Evolutionary conservation across 2,888 invertebrate genomes (phyloP).

Genomic region (Smittia sp.): DNA sequence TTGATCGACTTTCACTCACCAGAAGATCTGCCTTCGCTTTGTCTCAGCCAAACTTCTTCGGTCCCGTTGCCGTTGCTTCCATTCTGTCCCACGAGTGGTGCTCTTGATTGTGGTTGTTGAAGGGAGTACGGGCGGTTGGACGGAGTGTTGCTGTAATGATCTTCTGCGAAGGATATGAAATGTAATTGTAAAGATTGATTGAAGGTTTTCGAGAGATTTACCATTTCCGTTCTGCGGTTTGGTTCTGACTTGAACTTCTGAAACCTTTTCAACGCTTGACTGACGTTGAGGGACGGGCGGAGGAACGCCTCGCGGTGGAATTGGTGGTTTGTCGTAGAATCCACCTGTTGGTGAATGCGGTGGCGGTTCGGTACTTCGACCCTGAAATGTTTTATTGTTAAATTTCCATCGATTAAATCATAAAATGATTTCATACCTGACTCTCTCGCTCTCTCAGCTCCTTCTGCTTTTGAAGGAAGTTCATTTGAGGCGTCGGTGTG

Average conservation of each 20-base stretch:
- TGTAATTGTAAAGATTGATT: not conserved
- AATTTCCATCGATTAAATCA: not conserved
- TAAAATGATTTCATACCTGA: slow-evolving; percentile 45
- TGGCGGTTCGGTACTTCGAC: slow-evolving; percentile 41
- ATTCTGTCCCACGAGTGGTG: slow-evolving; percentile 47
- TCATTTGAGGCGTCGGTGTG: slow-evolving; percentile 56
- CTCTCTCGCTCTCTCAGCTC: slow-evolving; percentile 52
- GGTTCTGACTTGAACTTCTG: slow-evolving; percentile 48
- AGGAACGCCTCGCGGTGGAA: slow-evolving; percentile 60
- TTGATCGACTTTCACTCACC: slow-evolving; percentile 46
- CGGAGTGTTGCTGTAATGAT: slow-evolving; percentile 46
- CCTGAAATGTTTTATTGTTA: not conserved
- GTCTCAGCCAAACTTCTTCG: slow-evolving; percentile 50
- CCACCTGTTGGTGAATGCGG: slow-evolving; percentile 48
- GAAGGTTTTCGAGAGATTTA: slow-evolving; percentile 42
- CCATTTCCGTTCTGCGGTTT: slow-evolving; percentile 49
- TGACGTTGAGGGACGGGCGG: slow-evolving; percentile 57
- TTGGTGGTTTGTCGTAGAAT: slow-evolving; percentile 57
- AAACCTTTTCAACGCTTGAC: slow-evolving; percentile 51
- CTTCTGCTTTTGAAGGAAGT: slow-evolving; percentile 56
- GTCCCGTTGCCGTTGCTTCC: slow-evolving; percentile 49
- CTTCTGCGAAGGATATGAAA: slow-evolving; percentile 43
- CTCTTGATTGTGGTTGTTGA: slow-evolving; percentile 42
- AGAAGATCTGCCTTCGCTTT: slow-evolving; percentile 50
- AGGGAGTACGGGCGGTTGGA: slow-evolving; percentile 44